Base-by-base conservation (phyloP, 1,140 invertebrate genomes). In the Heterodera schachtii region DNA sequence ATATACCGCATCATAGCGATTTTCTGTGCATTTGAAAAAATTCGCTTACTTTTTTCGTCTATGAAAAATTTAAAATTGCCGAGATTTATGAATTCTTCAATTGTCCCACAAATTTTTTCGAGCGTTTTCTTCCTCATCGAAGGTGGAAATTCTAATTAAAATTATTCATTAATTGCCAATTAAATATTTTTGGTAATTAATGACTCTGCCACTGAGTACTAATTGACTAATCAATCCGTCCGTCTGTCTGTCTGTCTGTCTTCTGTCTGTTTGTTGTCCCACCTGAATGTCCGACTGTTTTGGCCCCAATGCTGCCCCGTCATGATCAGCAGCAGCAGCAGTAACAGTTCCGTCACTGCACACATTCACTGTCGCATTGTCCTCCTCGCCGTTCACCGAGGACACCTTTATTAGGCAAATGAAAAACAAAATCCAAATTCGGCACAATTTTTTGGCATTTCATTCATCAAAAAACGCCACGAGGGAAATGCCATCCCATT, bases 221-320 rank as follows among this genome's bases (percentile, higher is more conserved):
- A 1, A 31, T 1, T 31, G 31, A 31, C 1, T 31, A 1, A 31
- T 31, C 31, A 31, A 1, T 31, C 31, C 31, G 31, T 31, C 31
- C 1, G 31, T 60, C 4, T 4, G 57, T 13, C 1, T 13, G 31
- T 31, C 31, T 31, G 31, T 60, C 4, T 4, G 57, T 13, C 1
- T 13, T 60, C 16, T 13, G 57, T 4, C 0, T 19, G 57, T 16
- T 19, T 13, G 49, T 2, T 8, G 16, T 9, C 67, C 7, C 67
- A 69, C 69, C 31, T 71, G 69, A 46, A 71, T 71, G 69, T 71
- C 69, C 69, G 69, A 46, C 9, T 71, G 69, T n/a, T 46, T 71
- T 6, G 7, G 31, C 69, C 16, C 19, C 67, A 52, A 52, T 52
- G 11, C 49, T 11, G 49, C 31, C 31, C 31, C 31, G 31, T 31